Percentiles rank a stretch among this genome's conserved stretches.
Evolutionary conservation across 2,888 invertebrate species (phyloP).

Genomic region (Tetropium fuscum): DNA sequence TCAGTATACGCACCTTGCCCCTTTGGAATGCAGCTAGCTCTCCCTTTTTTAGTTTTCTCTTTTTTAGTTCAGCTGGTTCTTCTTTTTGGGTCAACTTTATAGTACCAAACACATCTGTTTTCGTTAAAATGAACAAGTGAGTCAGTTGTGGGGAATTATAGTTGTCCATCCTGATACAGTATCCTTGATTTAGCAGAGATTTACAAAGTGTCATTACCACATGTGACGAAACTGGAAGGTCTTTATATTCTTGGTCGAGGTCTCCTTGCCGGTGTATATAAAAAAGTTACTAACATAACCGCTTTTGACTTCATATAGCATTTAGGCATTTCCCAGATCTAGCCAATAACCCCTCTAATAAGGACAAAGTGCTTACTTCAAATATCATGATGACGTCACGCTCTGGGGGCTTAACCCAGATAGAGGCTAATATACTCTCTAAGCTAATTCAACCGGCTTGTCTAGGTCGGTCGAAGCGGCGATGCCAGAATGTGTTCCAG

Average conservation of each 20-base stretch:
- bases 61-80: neutral
- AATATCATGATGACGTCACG: too few relatives aligned
- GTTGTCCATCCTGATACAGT: conserved; percentile 24
- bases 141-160: neutral
- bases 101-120: too few relatives aligned
- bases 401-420: too few relatives aligned
- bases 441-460: too few relatives aligned
- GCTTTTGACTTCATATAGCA: conserved; percentile 53
- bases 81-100: too few relatives aligned
- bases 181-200: conserved; percentile 43
- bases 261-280: conserved; percentile 50
- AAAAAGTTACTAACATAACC: conserved; percentile 48
- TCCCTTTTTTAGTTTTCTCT: neutral
- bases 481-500: too few relatives aligned
- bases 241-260: conserved; percentile 21
- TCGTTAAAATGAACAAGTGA: too few relatives aligned
- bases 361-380: too few relatives aligned
- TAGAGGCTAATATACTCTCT: too few relatives aligned
- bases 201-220: conserved; percentile 43
- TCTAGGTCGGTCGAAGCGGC: too few relatives aligned
- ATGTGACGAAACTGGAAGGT: conserved; percentile 28
- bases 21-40: neutral
- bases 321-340: conserved; percentile 53
- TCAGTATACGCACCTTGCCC: too few relatives aligned
- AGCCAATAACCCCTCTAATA: too few relatives aligned